Base-by-base conservation (phyloP, 2,888 invertebrate species). In the Theretra japonica region DNA sequence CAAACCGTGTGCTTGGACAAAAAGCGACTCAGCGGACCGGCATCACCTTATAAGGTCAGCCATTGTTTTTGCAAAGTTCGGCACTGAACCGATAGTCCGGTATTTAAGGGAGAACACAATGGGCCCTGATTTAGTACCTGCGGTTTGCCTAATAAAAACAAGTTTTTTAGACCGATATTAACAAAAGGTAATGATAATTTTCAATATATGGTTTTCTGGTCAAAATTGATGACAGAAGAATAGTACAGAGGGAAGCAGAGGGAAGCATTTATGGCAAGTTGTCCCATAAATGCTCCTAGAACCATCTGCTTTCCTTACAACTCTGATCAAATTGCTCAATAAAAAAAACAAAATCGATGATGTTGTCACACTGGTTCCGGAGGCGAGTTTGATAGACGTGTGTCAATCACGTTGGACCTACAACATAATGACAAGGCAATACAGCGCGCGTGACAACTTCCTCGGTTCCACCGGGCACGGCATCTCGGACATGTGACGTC, bases 1-100 rank as follows among this genome's bases (percentile, higher is more conserved):
- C 75, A 78, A 77, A 82, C 76, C n/a, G 77, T 73, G 73, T 70
- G 73, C 76, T 79, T 73, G 70, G 69, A 78, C 78, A 83, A 87
- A 86, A 88, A 88, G 86, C 82, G 82, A 83, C 80, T 78, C 74
- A 69, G 73, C 74, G 79, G 79, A 79, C 80, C 78, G 79, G 78
- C 74, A 79, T 79, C 82, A 79, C 90, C 90, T 83, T 90, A 88
- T 87, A 89, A 85, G 90, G 88, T 82, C 82, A 80, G 72, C 87
- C 87, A 87, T 91, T 91, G 91, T 91, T 90, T 90, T 88, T 90
- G 81, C 83, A 74, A 73, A 53, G 30, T 68, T 75, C 65, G 70
- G 65, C 60, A 56, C 56, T 53, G 65, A 15, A 33, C 33, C 65
- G 7, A 15, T 53, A 33, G 33, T 23, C 2, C 19, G n/a, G 30